Evolutionary conservation across 2,113 vertebrate species (phyloP).

Genomic region (Ictalurus furcatus): DNA sequence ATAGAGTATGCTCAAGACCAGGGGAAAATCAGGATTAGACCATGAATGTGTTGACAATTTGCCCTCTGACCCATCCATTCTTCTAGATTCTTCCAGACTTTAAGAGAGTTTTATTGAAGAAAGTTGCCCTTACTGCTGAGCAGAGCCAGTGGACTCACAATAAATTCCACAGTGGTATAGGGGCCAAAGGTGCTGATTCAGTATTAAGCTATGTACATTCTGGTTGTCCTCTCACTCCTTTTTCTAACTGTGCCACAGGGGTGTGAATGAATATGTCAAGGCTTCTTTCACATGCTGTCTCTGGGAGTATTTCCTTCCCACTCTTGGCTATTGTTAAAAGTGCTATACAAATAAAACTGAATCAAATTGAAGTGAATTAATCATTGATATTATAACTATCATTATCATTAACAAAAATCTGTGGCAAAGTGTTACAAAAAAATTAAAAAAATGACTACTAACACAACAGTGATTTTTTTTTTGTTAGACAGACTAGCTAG

Average conservation of each 20-base stretch:
- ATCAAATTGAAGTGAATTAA: not conserved
- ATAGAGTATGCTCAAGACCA: not conserved
- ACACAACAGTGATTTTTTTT: not conserved
- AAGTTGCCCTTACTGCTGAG: no score
- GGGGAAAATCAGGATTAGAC: not conserved
- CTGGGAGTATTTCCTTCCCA: not conserved
- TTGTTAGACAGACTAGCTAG: not conserved
- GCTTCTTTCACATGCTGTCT: not conserved
- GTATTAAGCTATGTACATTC: no score
- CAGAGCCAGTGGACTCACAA: no score
- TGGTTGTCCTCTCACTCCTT: no score
- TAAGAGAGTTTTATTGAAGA: not conserved
- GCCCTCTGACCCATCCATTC: not conserved
- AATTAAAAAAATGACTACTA: not conserved
- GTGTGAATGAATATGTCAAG: not conserved
- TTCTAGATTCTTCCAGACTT: not conserved
- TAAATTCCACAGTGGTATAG: no score
- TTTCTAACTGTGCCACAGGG: not conserved
- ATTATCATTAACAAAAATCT: not conserved
- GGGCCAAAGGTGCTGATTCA: no score
- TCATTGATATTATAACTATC: not conserved
- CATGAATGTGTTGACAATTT: not conserved
- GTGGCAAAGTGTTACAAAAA: not conserved
- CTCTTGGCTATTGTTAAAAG: not conserved
- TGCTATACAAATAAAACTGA: not conserved